Evolutionary conservation across 2,113 vertebrate genomes (phyloP).

Genomic region (Pleuronectes platessa): DNA sequence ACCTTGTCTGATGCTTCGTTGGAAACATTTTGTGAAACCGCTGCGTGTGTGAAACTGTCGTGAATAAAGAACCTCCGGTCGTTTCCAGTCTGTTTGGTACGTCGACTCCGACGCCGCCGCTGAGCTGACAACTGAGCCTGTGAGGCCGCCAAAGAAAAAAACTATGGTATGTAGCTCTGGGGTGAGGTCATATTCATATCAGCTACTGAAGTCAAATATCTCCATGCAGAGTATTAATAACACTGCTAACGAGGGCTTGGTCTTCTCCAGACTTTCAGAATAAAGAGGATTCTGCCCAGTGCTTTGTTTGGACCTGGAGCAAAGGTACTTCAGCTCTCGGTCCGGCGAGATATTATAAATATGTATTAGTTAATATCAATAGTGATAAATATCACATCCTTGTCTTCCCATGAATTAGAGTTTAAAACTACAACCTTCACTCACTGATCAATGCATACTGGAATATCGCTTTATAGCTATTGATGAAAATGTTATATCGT

Average conservation of each 20-base stretch:
- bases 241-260: not conserved
- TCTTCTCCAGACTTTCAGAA: constrained; percentile 57
- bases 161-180: constrained; percentile 29
- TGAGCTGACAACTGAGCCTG: constrained; percentile 25
- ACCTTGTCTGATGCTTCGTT: too few relatives aligned
- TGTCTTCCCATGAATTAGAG: too few relatives aligned
- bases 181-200: too few relatives aligned
- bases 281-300: constrained; percentile 66
- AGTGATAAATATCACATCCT: too few relatives aligned
- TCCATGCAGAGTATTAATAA: not conserved
- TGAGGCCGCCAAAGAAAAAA: constrained; percentile 23
- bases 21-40: too few relatives aligned
- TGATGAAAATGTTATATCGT: too few relatives aligned
- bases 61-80: too few relatives aligned
- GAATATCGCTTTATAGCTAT: too few relatives aligned
- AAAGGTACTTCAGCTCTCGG: constrained; percentile 37
- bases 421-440: too few relatives aligned
- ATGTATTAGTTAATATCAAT: too few relatives aligned
- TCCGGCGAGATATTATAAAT: not conserved
- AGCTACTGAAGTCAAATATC: too few relatives aligned
- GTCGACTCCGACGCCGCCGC: not conserved
- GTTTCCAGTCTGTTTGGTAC: constrained; percentile 64
- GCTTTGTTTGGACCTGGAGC: constrained; percentile 55
- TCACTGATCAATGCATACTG: too few relatives aligned
- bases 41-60: not conserved